phyloP scores from a whole-genome alignment of 2,113 vertebrate species.

The Carlito syrichta region DNA sequence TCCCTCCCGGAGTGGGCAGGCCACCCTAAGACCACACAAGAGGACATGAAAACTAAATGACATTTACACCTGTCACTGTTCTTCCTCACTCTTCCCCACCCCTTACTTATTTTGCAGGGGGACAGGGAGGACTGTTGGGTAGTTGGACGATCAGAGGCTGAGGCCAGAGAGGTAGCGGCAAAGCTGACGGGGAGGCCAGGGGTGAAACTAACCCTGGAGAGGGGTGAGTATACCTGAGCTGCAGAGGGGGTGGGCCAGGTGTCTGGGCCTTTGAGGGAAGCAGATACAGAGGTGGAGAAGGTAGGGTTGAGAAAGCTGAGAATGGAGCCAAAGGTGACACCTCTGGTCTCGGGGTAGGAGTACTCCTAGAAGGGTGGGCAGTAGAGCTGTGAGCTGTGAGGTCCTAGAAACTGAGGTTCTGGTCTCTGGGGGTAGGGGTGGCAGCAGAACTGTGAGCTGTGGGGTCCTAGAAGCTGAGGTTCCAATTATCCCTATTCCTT shows the following conservation, averaged over 20 bases:
- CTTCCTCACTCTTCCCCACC: neutral
- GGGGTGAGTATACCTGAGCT: conserved; percentile 76
- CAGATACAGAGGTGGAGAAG: neutral
- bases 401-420: neutral
- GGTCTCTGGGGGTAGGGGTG: too few species aligned
- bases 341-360: neutral
- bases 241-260: accelerated
- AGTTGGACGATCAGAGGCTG: conserved; percentile 83
- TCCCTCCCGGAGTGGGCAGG: neutral
- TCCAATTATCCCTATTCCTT: neutral
- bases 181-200: conserved; percentile 79
- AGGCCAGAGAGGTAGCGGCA: conserved; percentile 86
- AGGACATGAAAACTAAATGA: accelerated
- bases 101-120: conserved; percentile 60
- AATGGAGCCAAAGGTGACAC: neutral
- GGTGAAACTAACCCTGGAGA: conserved; percentile 80
- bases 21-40: conserved; percentile 76
- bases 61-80: neutral
- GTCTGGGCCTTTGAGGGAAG: neutral
- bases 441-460: neutral
- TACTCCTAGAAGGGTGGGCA: neutral
- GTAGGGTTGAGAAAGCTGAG: neutral
- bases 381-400: neutral
- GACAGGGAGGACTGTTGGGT: conserved; percentile 82
- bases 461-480: neutral